These are phyloP conservation scores for Ceryle rudis DNA, from an alignment of 2,797 vertebrate species.

Conservation along the genomic window DNA sequence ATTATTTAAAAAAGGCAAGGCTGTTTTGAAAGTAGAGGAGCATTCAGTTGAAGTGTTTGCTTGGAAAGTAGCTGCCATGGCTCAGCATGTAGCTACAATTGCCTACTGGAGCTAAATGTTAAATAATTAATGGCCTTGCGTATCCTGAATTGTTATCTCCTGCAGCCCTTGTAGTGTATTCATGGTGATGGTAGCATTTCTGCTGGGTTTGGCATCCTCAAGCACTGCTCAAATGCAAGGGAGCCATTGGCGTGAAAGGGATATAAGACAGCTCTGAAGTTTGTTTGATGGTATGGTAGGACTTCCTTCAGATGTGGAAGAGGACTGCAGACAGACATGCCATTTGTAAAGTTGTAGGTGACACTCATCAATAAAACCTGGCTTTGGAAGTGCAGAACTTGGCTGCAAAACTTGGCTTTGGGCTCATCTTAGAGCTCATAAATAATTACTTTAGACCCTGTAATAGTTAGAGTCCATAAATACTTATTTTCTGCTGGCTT, in stretches of 20 bases:
- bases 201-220: neutral
- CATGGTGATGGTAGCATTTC: neutral
- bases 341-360: neutral
- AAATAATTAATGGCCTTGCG: slow-evolving; percentile 21
- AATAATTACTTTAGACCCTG: neutral
- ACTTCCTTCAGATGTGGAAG: neutral
- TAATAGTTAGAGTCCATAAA: neutral
- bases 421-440: neutral
- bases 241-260: neutral
- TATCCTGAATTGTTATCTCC: neutral
- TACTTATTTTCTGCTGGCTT: neutral
- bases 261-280: neutral
- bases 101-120: slow-evolving; percentile 34
- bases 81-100: slow-evolving; percentile 15
- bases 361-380: neutral
- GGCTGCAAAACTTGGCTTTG: neutral
- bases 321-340: neutral
- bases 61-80: slow-evolving; percentile 38
- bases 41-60: slow-evolving; percentile 20
- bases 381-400: neutral
- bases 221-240: neutral
- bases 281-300: neutral
- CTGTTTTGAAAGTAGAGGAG: slow-evolving; percentile 46
- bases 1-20: neutral
- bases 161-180: neutral